Base-by-base conservation (phyloP, 2,888 invertebrate species). In the Drosophila prolongata region DNA sequence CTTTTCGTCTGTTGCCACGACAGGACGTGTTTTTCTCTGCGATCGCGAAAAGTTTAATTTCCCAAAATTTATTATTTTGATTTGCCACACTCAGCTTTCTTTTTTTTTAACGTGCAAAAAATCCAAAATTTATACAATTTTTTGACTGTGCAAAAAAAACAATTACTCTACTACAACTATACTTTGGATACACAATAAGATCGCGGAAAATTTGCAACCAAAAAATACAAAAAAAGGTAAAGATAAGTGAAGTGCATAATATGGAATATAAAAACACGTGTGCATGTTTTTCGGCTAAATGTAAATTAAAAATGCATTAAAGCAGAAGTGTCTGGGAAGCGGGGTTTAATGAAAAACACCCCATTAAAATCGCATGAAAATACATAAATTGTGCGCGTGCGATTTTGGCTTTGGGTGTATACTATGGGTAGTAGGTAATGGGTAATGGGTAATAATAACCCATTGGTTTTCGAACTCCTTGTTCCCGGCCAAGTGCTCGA, bases 321-420 rank as follows among this genome's bases (percentile, higher is more conserved):
- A 52, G 42, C 42, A 27, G 9, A 66, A 66, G 66, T 40, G 66
- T 62, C 58, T 62, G 68, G 52, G 46, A 4, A 42, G 46, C n/a
- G 35, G 14, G 35, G 19, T 52, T 69, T 43, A 53, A 42, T 54
- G 55, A 42, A 55, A 75, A 76, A 34, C 62, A 76, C 82, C 87
- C 82, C 72, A 72, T 61, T 42, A 64, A 79, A 77, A 79, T 87
- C 62, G 73, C 74, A 57, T 59, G 27, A 68, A 52, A 75, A 59
- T 67, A 59, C 49, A 76, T 70, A 57, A 67, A 76, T 74, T 65
- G 81, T 87, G 85, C 80, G 82, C 73, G 43, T 64, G 56, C 75
- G 56, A 58, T 66, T 54, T 58, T 44, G 37, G 16, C 35, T 30
- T 30, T 30, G 16, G n/a, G 27, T 24, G 24, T 24, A 24, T 24